Evolutionary conservation across 1,140 invertebrate genomes (phyloP).

Genomic region (Marisa cornuarietis): DNA sequence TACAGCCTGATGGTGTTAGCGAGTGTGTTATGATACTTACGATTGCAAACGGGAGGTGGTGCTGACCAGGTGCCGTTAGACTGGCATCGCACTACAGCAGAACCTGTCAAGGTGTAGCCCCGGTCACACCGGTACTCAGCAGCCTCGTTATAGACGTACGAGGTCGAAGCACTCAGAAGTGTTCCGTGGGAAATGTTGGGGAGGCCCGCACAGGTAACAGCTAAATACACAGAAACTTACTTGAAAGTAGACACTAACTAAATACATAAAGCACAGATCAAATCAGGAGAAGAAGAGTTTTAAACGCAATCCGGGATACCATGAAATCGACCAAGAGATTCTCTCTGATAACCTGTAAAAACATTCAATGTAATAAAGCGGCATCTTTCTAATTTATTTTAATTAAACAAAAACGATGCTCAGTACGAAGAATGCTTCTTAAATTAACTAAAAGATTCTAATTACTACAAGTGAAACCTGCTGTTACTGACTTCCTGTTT

Average conservation of each 20-base stretch:
- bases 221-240: constrained; percentile 80
- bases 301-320: background rate
- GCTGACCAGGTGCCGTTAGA: background rate
- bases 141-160: constrained; percentile 7
- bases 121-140: constrained; percentile 38
- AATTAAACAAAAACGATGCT: too few relatives aligned
- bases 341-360: background rate
- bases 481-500: too few relatives aligned
- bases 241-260: background rate
- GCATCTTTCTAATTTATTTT: too few relatives aligned
- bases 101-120: constrained; percentile 15
- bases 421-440: too few relatives aligned
- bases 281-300: too few relatives aligned
- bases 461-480: too few relatives aligned
- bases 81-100: background rate
- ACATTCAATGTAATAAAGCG: too few relatives aligned
- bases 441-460: too few relatives aligned
- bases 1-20: too few relatives aligned
- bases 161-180: background rate
- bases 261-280: background rate
- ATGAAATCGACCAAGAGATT: background rate
- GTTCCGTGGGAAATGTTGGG: background rate
- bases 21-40: background rate
- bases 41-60: background rate
- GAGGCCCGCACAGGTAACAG: constrained; percentile 64